Evolutionary conservation across 2,113 vertebrate species (phyloP).

Genomic region (Neodontobutis hainanensis): DNA sequence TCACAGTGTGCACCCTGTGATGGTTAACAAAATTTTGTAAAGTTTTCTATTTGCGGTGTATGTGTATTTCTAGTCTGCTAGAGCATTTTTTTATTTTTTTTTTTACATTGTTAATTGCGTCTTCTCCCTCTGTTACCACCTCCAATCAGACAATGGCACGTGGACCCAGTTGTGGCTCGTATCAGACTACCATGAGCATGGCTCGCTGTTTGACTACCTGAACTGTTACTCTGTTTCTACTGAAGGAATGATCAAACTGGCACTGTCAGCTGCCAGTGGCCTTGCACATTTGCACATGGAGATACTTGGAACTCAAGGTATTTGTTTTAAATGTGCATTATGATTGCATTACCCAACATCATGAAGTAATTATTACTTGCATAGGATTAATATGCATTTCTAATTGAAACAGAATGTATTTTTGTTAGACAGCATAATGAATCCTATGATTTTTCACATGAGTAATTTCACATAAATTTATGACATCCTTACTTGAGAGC

Average conservation of each 20-base stretch:
- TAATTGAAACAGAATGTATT: too few relatives aligned
- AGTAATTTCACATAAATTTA: too few relatives aligned
- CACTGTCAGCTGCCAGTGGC: constrained; percentile 91
- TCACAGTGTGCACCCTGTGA: too few relatives aligned
- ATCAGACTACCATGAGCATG: constrained; percentile 94
- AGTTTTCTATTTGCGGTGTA: not conserved
- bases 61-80: not conserved
- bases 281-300: constrained; percentile 97
- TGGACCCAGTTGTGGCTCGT: constrained; percentile 98
- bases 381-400: too few relatives aligned
- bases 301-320: constrained; percentile 97
- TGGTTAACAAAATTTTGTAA: too few relatives aligned
- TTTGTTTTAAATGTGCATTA: not conserved
- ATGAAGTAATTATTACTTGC: too few relatives aligned
- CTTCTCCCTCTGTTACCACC: not conserved
- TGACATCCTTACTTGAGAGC: too few relatives aligned
- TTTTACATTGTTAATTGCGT: not conserved
- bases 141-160: constrained; percentile 88
- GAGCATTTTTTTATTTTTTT: not conserved
- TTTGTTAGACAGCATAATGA: too few relatives aligned
- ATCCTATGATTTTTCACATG: too few relatives aligned
- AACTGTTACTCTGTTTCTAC: constrained; percentile 92
- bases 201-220: constrained; percentile 94
- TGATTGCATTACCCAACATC: too few relatives aligned
- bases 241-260: constrained; percentile 94